Conservation (phyloP, 2,797 vertebrate genomes). For the Sparus aurata region DNA sequence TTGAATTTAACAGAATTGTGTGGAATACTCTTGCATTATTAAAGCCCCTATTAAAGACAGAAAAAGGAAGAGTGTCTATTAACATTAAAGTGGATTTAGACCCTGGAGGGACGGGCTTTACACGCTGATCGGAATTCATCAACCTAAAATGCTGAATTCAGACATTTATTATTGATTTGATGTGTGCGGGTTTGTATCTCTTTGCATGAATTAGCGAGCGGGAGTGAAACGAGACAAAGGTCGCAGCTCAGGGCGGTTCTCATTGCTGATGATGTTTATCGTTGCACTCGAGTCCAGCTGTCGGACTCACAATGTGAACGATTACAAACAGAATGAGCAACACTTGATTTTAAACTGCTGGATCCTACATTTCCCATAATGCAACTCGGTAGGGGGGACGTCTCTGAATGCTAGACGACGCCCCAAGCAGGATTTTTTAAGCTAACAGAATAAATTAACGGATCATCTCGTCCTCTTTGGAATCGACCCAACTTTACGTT, state of each 20-base stretch:
- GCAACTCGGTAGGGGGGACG: too few species aligned
- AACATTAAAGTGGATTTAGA: constrained; percentile 65
- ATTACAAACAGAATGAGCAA: too few species aligned
- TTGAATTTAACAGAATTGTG: constrained; percentile 70
- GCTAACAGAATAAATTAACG: too few species aligned
- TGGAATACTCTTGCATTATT: constrained; percentile 76
- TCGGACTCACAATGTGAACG: too few species aligned
- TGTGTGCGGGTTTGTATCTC: constrained; percentile 26
- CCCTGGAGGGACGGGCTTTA: constrained; percentile 50
- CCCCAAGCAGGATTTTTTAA: too few species aligned
- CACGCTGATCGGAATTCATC: constrained; percentile 60
- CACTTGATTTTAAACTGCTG: too few species aligned
- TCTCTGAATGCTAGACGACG: too few species aligned
- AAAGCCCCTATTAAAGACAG: constrained; percentile 69
- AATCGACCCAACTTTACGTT: too few species aligned
- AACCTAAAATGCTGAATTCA: constrained; percentile 48
- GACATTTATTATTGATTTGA: constrained; percentile 47
- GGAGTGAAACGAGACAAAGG: constrained; percentile 27
- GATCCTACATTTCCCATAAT: too few species aligned
- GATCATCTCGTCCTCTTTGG: too few species aligned
- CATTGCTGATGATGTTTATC: constrained; percentile 12
- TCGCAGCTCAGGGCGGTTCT: constrained; percentile 6
- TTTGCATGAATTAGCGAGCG: constrained; percentile 45
- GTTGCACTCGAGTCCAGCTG: too few species aligned
- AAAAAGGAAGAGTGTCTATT: constrained; percentile 62